phyloP scores from a whole-genome alignment of 2,797 vertebrate species.

The Rhodeus uyekii region DNA sequence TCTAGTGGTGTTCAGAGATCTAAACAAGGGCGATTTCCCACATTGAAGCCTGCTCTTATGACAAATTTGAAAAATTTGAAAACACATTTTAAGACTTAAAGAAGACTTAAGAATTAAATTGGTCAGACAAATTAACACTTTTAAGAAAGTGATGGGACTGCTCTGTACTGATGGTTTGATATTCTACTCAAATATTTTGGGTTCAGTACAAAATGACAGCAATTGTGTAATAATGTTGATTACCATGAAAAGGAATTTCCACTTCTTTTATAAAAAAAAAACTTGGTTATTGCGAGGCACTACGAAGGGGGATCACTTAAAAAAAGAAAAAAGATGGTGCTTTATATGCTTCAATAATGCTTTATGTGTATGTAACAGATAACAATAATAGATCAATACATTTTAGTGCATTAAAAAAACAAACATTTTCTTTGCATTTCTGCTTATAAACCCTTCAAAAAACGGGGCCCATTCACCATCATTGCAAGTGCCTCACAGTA shows the following conservation, averaged over 20 bases:
- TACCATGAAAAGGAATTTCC: neutral
- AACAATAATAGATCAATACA: neutral
- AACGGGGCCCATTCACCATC: neutral
- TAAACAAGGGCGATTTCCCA: fast-evolving
- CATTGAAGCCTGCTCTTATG: fast-evolving
- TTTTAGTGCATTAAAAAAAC: neutral
- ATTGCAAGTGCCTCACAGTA: neutral
- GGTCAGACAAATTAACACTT: neutral
- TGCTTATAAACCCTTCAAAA: neutral
- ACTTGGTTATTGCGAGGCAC: no score
- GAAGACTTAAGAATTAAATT: neutral
- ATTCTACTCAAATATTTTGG: neutral
- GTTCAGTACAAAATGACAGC: neutral
- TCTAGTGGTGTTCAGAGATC: neutral
- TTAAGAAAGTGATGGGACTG: neutral
- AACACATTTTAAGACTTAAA: neutral
- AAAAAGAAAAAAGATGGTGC: no score
- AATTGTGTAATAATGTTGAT: neutral
- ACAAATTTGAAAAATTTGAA: neutral
- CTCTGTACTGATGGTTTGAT: neutral
- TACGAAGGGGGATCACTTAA: no score
- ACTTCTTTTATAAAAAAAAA: neutral
- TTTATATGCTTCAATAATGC: no score
- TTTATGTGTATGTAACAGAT: neutral
- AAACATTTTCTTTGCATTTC: neutral